Evolutionary conservation across 2,888 invertebrate genomes (phyloP).

Genomic region (Gisinianus flammeolus): DNA sequence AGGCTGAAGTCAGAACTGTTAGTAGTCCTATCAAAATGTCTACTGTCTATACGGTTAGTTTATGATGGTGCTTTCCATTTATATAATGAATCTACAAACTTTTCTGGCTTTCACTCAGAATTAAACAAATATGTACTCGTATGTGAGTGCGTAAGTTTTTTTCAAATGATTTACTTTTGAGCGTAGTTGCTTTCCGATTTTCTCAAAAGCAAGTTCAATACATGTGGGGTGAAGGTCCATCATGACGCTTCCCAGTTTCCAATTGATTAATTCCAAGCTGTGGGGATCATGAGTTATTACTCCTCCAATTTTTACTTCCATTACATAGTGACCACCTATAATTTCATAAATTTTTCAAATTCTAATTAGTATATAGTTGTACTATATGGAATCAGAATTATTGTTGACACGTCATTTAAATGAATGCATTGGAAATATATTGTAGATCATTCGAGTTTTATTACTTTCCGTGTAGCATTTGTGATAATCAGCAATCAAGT

Average conservation of each 20-base stretch:
- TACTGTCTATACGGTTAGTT: not conserved
- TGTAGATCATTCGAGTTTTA: not conserved
- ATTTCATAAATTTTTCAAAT: not conserved
- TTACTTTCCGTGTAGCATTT: constrained; percentile 51
- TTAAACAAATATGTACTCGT: not conserved
- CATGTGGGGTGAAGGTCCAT: constrained; percentile 15
- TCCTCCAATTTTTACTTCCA: constrained; percentile 56
- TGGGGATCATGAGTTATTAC: constrained; percentile 55
- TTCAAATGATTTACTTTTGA: constrained; percentile 43
- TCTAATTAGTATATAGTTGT: not conserved
- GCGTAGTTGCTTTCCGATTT: constrained; percentile 47
- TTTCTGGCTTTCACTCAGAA: not conserved
- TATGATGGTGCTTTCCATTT: not conserved
- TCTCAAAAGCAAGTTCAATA: constrained; percentile 48
- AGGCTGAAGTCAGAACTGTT: not conserved
- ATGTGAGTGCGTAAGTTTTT: not conserved
- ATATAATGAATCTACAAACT: not conserved
- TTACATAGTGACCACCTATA: constrained; percentile 52
- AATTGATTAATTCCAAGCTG: constrained; percentile 51
- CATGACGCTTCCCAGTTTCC: constrained; percentile 43
- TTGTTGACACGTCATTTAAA: too few species aligned
- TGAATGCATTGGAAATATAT: not conserved
- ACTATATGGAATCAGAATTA: not conserved
- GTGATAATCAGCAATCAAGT: constrained; percentile 51
- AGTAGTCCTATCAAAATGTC: not conserved